phyloP scores from a whole-genome alignment of 2,113 vertebrate genomes.

The Herpetotheres cachinnans region DNA sequence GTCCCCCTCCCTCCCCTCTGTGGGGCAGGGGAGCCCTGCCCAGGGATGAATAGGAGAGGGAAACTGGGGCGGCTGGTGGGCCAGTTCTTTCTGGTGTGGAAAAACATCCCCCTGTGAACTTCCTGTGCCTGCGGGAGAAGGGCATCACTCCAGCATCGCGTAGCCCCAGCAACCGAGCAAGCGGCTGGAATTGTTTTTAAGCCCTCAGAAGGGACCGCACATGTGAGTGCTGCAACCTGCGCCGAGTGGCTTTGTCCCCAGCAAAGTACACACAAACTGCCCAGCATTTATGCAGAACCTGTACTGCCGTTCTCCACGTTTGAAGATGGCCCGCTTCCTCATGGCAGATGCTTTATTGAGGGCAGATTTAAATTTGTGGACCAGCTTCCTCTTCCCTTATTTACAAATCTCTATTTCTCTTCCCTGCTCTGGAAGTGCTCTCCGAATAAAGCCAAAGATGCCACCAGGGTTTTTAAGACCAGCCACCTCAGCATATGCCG shows the following conservation, averaged over 20 bases:
- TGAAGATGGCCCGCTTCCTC: fast-evolving
- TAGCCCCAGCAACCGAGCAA: neutral
- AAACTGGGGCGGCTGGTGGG: neutral
- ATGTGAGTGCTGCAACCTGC: neutral
- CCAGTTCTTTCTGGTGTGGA: neutral
- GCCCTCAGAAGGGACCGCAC: neutral
- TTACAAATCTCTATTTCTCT: neutral
- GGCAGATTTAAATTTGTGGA: neutral
- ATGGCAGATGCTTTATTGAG: fast-evolving
- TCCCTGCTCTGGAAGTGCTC: neutral
- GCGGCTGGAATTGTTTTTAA: neutral
- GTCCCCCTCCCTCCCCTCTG: fast-evolving
- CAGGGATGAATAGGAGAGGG: neutral
- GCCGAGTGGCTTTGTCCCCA: neutral
- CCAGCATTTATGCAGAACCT: neutral
- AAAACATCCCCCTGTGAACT: neutral
- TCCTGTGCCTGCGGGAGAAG: neutral
- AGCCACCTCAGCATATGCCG: fast-evolving
- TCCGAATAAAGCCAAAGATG: neutral
- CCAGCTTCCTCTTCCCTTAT: neutral
- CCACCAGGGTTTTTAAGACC: neutral
- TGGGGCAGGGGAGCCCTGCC: neutral
- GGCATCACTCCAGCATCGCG: neutral
- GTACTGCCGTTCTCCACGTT: fast-evolving
- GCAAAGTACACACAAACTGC: neutral